These are phyloP conservation scores for Diorhabda sublineata DNA, from an alignment of 1,140 invertebrate genomes.

Conservation along the genomic window DNA sequence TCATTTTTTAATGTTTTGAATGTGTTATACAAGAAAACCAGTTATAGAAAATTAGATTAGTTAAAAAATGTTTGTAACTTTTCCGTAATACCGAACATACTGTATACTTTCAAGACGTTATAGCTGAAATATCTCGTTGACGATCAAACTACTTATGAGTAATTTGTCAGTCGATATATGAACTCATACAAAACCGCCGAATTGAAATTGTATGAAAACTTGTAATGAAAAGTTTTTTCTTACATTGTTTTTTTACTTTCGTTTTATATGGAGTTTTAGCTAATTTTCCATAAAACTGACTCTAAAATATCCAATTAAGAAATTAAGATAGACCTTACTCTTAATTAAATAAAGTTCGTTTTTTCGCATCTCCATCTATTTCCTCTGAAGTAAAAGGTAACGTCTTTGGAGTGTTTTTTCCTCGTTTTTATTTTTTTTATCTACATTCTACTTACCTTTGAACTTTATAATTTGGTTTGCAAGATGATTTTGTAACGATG, in stretches of 20 bases:
- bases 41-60: no score
- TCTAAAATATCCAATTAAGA: conserved; percentile 3
- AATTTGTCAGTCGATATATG: no score
- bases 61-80: no score
- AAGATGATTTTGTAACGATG: no score
- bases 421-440: neutral
- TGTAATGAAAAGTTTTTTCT: neutral
- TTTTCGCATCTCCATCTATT: neutral
- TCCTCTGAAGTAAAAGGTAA: conserved; percentile 8
- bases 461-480: neutral
- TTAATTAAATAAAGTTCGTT: conserved; percentile 13
- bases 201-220: neutral
- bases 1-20: no score
- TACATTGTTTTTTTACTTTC: neutral
- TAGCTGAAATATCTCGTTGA: no score
- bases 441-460: conserved; percentile 14
- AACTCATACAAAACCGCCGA: no score
- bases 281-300: neutral
- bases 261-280: neutral
- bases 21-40: no score
- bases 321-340: conserved; percentile 3
- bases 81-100: no score
- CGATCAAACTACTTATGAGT: no score
- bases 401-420: conserved; percentile 13
- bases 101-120: no score